Percentiles rank a stretch among this genome's conserved stretches.
phyloP scores from a whole-genome alignment of 2,113 vertebrate genomes.

The Gnathonemus longibarbis region DNA sequence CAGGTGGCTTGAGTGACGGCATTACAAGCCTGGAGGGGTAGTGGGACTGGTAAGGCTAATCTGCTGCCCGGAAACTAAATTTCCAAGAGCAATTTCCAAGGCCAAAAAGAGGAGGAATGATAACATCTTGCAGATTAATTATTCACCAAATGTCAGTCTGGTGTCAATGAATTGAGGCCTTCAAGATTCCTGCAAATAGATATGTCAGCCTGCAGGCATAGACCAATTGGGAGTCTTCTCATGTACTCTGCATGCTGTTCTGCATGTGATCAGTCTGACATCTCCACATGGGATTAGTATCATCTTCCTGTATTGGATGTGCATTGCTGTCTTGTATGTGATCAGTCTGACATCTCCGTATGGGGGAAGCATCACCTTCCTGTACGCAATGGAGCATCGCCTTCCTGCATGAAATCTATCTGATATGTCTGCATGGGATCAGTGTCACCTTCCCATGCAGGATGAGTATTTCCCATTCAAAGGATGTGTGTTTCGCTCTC shows the following conservation, averaged over 20 bases:
- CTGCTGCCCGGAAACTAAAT: neutral
- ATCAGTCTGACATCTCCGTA: neutral
- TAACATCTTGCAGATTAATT: neutral
- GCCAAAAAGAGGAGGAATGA: neutral
- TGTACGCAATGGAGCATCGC: no score
- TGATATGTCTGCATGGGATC: no score
- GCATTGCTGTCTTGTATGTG: neutral
- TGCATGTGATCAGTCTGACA: neutral
- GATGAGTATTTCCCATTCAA: no score
- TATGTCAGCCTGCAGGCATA: neutral
- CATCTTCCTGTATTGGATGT: neutral
- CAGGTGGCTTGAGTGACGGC: neutral
- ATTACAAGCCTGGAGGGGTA: neutral
- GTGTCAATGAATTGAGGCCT: neutral
- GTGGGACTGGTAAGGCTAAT: no score
- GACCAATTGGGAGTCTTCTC: neutral
- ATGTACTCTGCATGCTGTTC: neutral
- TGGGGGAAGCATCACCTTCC: neutral
- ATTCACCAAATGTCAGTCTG: neutral
- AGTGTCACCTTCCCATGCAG: no score
- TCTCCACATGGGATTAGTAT: neutral
- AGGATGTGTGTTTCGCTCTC: neutral
- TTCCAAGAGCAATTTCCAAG: neutral
- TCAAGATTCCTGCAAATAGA: neutral
- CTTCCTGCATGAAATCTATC: no score